Conservation (phyloP, 2,797 vertebrate species). For the Austrolebias charrua region DNA sequence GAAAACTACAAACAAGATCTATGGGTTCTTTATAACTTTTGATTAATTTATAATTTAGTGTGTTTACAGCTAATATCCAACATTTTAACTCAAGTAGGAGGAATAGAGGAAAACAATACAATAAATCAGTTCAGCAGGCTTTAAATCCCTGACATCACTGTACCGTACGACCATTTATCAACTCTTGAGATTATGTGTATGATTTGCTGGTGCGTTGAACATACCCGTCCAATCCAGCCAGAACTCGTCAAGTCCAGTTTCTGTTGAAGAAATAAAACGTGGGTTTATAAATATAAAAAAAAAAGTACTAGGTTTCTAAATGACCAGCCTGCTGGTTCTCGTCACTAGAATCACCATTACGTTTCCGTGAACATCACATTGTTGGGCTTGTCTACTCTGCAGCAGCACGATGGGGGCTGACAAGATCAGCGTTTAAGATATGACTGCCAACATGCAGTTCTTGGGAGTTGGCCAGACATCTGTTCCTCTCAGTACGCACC, state of each 20-base stretch:
- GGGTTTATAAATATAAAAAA: conserved; percentile 1
- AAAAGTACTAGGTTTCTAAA: too few species aligned
- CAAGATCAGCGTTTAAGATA: not conserved
- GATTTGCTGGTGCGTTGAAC: conserved; percentile 58
- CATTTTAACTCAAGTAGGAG: too few species aligned
- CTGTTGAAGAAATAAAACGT: conserved; percentile 43
- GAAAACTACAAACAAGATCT: conserved; percentile 85
- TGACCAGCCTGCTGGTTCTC: too few species aligned
- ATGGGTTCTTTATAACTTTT: not conserved
- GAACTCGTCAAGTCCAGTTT: conserved; percentile 77
- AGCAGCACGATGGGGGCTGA: not conserved
- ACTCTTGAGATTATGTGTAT: too few species aligned
- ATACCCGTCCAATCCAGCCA: conserved; percentile 94
- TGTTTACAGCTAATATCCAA: too few species aligned
- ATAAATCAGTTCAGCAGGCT: too few species aligned
- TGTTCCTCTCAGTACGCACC: not conserved
- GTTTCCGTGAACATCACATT: too few species aligned
- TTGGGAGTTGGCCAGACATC: not conserved
- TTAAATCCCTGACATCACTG: too few species aligned
- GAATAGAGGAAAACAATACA: too few species aligned
- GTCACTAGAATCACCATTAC: too few species aligned
- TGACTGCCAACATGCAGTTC: not conserved
- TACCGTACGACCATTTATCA: too few species aligned
- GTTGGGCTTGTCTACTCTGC: not conserved
- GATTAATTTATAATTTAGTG: too few species aligned